These are phyloP conservation scores for Fragum fragum DNA, from an alignment of 2,888 invertebrate species.

Conservation along the genomic window DNA sequence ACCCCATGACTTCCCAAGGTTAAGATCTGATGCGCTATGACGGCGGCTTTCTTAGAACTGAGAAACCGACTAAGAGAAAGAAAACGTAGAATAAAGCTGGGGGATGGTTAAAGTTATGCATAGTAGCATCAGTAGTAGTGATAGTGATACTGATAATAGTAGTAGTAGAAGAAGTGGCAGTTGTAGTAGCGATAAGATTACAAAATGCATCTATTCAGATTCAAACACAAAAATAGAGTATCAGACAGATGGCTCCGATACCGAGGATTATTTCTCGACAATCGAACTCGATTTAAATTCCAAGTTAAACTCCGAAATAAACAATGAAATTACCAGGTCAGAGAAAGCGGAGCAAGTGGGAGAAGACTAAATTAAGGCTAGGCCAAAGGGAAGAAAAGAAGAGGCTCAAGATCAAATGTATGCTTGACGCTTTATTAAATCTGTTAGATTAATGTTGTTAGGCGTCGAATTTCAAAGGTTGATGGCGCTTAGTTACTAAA, in stretches of 20 bases:
- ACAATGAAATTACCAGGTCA: neutral
- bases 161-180: too few species aligned
- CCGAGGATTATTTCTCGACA: neutral
- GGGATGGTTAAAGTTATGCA: neutral
- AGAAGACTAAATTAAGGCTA: neutral
- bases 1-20: too few species aligned
- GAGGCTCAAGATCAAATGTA: neutral
- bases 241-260: neutral
- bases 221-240: neutral
- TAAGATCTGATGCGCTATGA: too few species aligned
- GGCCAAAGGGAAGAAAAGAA: neutral
- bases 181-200: too few species aligned
- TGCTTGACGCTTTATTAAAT: neutral
- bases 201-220: neutral
- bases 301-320: too few species aligned
- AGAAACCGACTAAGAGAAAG: slow-evolving; percentile 4
- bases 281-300: neutral
- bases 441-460: too few species aligned
- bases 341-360: neutral
- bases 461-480: too few species aligned
- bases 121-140: neutral
- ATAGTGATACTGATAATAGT: neutral
- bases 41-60: slow-evolving; percentile 31
- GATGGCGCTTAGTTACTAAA: too few species aligned
- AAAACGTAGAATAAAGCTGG: slow-evolving; percentile 7